Evolutionary conservation across 2,113 vertebrate species (phyloP).

Genomic region (Piprites chloris): DNA sequence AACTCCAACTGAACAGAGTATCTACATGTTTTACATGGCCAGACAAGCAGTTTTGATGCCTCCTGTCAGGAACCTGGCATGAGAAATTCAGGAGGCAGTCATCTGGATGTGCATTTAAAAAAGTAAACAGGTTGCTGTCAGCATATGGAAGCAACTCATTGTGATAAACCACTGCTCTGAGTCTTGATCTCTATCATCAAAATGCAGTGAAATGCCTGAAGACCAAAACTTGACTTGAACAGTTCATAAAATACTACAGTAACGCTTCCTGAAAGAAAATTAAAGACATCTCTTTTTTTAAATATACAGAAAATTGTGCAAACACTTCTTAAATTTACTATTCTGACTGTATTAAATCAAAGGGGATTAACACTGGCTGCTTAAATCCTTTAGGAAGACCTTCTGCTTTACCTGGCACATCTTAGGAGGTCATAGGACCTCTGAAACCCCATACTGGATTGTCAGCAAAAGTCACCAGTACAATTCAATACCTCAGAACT

Average conservation of each 20-base stretch:
- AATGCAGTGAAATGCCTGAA: neutral
- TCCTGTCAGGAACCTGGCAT: neutral
- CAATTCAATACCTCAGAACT: neutral
- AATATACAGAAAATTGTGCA: neutral
- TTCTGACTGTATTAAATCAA: neutral
- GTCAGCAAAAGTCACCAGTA: neutral
- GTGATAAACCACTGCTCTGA: neutral
- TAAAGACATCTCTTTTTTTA: neutral
- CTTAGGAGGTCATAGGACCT: neutral
- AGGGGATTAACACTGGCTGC: neutral
- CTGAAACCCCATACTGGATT: neutral
- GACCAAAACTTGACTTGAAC: neutral
- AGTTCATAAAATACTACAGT: neutral
- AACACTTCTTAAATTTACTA: neutral
- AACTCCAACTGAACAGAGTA: neutral
- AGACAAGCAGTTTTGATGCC: neutral
- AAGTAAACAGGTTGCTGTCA: neutral
- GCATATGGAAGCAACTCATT: neutral
- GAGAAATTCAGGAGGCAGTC: neutral
- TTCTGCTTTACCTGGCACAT: neutral
- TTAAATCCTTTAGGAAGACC: neutral
- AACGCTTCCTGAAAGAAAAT: neutral
- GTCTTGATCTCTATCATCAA: neutral
- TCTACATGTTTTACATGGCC: neutral
- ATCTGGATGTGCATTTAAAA: accelerated